Evolutionary conservation across 2,113 vertebrate species (phyloP).

Genomic region (Myotis lucifugus): DNA sequence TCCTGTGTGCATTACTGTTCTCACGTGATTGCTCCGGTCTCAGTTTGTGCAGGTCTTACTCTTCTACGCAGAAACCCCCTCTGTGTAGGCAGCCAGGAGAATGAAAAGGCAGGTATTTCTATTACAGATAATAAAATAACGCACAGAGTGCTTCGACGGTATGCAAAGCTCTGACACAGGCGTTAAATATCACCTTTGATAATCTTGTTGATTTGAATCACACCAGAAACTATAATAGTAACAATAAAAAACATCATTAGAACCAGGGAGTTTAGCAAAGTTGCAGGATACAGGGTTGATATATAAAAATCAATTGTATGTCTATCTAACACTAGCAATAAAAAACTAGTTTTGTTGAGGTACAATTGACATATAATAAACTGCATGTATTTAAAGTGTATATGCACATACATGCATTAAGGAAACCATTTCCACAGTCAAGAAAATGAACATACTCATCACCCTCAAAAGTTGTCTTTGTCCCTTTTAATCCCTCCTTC

Average conservation of each 20-base stretch:
- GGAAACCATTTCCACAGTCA: not conserved
- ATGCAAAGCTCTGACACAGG: not conserved
- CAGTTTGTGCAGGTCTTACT: not conserved
- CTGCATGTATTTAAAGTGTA: not conserved
- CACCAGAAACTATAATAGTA: not conserved
- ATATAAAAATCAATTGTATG: not conserved
- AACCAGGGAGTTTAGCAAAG: not conserved
- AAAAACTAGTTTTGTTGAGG: not conserved
- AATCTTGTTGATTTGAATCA: conserved; percentile 42
- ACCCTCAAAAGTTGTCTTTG: not conserved
- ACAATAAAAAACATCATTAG: not conserved
- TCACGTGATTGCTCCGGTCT: conserved; percentile 30
- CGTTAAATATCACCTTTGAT: not conserved
- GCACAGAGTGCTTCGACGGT: not conserved
- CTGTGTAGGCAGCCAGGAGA: not conserved
- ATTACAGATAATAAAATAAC: not conserved
- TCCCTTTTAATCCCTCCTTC: not conserved
- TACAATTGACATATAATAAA: not conserved
- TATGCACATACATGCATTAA: not conserved
- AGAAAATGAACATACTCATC: not conserved
- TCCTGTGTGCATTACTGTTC: not conserved
- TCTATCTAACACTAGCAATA: not conserved
- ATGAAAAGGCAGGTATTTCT: not conserved
- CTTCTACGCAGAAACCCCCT: not conserved
- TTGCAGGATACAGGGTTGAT: not conserved